A percentile compares a stretch with the other conserved stretches of the same genome.
These are phyloP conservation scores for Chionodraco myersi DNA, from an alignment of 2,113 vertebrate genomes.

Conservation along the genomic window DNA sequence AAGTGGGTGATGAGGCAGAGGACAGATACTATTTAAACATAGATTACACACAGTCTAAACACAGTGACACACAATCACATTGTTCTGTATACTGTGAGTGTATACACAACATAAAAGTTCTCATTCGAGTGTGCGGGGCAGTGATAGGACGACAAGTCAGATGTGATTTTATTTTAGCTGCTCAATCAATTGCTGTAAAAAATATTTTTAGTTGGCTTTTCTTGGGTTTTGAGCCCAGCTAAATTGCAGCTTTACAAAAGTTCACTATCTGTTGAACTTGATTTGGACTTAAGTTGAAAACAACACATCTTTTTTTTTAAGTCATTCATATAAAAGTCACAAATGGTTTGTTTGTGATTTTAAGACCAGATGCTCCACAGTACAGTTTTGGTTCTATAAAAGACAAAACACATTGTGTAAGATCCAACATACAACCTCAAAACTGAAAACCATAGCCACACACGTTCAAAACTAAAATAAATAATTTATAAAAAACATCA, in stretches of 20 bases:
- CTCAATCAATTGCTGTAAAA: neutral
- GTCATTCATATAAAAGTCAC: neutral
- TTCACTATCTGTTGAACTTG: constrained; percentile 9
- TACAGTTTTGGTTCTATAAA: neutral
- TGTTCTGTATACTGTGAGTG: no score
- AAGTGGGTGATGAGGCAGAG: constrained; percentile 45
- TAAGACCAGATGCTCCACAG: neutral
- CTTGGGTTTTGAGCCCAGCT: neutral
- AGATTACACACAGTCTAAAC: constrained; percentile 35
- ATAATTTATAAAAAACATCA: neutral
- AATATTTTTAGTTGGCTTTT: neutral
- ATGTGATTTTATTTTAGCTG: neutral
- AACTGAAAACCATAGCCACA: neutral
- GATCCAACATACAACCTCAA: neutral
- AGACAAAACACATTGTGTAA: neutral
- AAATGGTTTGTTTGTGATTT: neutral
- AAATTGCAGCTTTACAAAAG: neutral
- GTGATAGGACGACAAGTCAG: neutral
- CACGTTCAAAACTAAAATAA: no score
- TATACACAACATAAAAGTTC: no score
- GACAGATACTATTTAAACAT: constrained; percentile 48
- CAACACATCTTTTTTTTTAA: neutral
- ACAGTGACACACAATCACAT: constrained; percentile 19
- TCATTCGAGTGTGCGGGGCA: no score
- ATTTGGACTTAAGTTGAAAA: neutral